Evolutionary conservation across 2,888 invertebrate species (phyloP).

Genomic region (Oscheius onirici): DNA sequence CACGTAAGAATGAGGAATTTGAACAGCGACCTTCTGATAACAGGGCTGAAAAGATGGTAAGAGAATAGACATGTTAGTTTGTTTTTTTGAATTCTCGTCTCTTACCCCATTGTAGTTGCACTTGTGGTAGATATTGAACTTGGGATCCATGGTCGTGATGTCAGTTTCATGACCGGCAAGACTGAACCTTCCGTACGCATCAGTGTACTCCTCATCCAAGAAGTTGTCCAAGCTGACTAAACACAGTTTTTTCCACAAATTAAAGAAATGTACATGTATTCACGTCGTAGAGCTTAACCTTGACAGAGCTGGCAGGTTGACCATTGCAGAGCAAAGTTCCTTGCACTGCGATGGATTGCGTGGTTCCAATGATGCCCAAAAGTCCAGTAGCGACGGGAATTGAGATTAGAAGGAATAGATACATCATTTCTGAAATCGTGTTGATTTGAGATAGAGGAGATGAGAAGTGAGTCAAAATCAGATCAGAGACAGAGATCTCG

Average conservation of each 20-base stretch:
- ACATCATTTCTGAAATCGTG: background rate
- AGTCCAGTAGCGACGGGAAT: background rate
- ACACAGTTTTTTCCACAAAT: background rate
- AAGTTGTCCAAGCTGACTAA: slow-evolving; percentile 46
- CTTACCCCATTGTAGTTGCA: slow-evolving; percentile 26
- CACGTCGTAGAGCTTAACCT: slow-evolving; percentile 19
- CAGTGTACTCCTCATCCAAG: slow-evolving; percentile 55
- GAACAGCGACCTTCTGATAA: no score
- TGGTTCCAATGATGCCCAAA: slow-evolving; percentile 14
- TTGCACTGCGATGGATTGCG: slow-evolving; percentile 7
- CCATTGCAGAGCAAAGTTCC: slow-evolving; percentile 19
- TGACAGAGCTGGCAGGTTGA: slow-evolving; percentile 6
- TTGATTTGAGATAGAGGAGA: background rate
- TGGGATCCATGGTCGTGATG: slow-evolving; percentile 29
- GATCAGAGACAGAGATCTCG: background rate
- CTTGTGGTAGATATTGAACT: slow-evolving; percentile 30
- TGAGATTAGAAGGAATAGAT: background rate
- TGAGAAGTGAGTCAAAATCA: background rate
- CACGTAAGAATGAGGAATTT: no score
- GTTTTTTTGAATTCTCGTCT: background rate
- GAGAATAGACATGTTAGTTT: slow-evolving; percentile 9
- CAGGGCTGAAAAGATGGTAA: slow-evolving; percentile 24
- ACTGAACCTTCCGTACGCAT: slow-evolving; percentile 52
- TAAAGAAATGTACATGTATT: slow-evolving; percentile 7
- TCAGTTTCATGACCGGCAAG: slow-evolving; percentile 40